Base-by-base conservation (phyloP, 1,140 invertebrate species). In the Aleiodes sp. region DNA sequence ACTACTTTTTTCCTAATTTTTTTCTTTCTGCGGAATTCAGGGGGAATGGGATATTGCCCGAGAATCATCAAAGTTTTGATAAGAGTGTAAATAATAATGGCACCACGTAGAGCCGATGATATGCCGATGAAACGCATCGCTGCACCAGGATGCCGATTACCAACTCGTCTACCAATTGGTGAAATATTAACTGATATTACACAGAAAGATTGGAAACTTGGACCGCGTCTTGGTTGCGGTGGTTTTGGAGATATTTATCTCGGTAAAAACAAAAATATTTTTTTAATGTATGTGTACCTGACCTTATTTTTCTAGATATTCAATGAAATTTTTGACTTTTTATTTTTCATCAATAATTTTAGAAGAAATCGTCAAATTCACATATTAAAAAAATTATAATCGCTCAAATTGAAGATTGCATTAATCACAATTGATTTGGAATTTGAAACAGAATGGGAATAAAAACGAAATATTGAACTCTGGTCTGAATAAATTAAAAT, bases 201-300 rank as follows among this genome's bases (percentile, higher is more conserved):
- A 0, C 91, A 92, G 66, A 94, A 94, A 75, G 87, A 93, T 83
- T 99, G 97, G 97, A 91, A 89, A 74, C 85, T 98, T 43, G 96
- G 96, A 2, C 90, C 92, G 78, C 89, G 93, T 8, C 92, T 98
- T 79, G 96, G 96, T 81, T 88, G 92, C 78, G 96, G 96, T 66
- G 96, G 95, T 73, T 98, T 98, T 89, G 96, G 96, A 28, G 91
- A 97, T 75, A 96, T 98, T 76, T 97, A 96, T 84, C 84, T 95
- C 71, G 90, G 89, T 91, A 84, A 78, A 4, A 2, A 21, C 4
- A 6, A n/a, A 12, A 68, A 46, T 4, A 62, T n/a, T 70, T 57
- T n/a, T 52, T 29, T 24, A 43, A 37, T 62, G 14, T 56, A 52
- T 46, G 37, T 56, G 14, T n/a, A n/a, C n/a, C 16, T 2, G 52